Base-by-base conservation (phyloP, 2,888 invertebrate species). In the Eugnorisma glareosa region DNA sequence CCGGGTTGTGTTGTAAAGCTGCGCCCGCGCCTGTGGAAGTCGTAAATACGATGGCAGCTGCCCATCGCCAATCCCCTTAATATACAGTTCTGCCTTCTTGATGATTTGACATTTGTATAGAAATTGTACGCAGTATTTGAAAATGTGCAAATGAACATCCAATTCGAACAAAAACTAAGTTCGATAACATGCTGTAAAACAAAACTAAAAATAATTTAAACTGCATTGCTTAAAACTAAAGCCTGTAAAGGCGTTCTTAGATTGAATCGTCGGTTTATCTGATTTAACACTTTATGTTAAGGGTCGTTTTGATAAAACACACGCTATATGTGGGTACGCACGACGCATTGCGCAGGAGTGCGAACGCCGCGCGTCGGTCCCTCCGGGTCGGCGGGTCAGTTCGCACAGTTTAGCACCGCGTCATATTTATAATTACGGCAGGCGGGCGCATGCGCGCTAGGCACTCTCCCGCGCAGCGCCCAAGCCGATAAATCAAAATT, bases 401-500 rank as follows among this genome's bases (percentile, higher is more conserved):
- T 93, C 93, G 95, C 95, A 92, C 95, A 95, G 95, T 95, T 96
- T 96, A 96, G 94, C 96, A 96, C 95, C 96, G 95, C 96, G 96
- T 96, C 96, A 96, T 96, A 96, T 96, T 96, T 96, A 95, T 96
- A 96, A 96, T 96, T 95, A 95, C 95, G 93, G 91, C 93, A 90
- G 92, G 93, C 93, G 90, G 88, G 91, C 91, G 91, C 91, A 89
- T 89, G 93, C 92, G 90, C 92, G 90, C 91, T 90, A 90, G 92
- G 91, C 91, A 90, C 93, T 92, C 93, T 92, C 91, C 92, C 91
- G 93, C 91, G 92, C 93, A 89, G 92, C 92, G 93, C 93, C 88
- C 90, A 91, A 93, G 93, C 92, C 96, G 94, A 96, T 96, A 96
- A 96, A 96, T 96, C 96, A 96, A 96, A 96, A 95, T 96, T 96